These are phyloP conservation scores for Pipistrellus pipistrellus DNA, from an alignment of 2,797 vertebrate genomes.

Conservation along the genomic window DNA sequence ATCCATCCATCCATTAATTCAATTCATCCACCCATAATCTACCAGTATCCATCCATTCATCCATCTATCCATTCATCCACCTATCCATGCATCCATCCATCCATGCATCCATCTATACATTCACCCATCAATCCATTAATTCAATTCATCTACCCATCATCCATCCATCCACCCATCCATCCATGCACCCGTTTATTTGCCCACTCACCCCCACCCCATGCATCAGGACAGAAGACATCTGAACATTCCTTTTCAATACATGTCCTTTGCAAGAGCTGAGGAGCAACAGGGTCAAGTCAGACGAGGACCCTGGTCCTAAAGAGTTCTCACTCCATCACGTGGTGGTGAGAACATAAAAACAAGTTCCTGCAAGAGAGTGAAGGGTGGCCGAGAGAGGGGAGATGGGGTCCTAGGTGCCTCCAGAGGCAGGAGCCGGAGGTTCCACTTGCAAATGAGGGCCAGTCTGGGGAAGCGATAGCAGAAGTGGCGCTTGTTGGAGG, in stretches of 20 bases:
- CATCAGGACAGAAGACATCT: not conserved
- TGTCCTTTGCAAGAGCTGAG: not conserved
- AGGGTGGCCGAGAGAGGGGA: not conserved
- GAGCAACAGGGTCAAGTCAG: not conserved
- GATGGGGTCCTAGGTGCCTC: not conserved
- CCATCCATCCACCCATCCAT: not conserved
- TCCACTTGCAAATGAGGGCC: not conserved
- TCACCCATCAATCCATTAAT: not conserved
- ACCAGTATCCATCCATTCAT: too few relatives aligned
- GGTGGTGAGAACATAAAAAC: not conserved
- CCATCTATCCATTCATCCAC: too few relatives aligned
- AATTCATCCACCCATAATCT: not conserved
- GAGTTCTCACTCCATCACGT: not conserved
- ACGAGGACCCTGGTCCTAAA: not conserved
- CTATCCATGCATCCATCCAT: too few relatives aligned
- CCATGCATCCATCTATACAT: fast-evolving
- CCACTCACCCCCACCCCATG: too few relatives aligned
- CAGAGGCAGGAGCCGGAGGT: not conserved
- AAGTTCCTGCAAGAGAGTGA: fast-evolving
- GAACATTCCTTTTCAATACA: not conserved
- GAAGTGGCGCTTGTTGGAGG: not conserved
- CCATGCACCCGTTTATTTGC: too few relatives aligned
- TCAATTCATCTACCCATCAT: too few relatives aligned
- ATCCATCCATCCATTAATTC: not conserved
- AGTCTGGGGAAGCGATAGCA: not conserved